Conservation (phyloP, 1,140 invertebrate species). For the Palaemon carinicauda region DNA sequence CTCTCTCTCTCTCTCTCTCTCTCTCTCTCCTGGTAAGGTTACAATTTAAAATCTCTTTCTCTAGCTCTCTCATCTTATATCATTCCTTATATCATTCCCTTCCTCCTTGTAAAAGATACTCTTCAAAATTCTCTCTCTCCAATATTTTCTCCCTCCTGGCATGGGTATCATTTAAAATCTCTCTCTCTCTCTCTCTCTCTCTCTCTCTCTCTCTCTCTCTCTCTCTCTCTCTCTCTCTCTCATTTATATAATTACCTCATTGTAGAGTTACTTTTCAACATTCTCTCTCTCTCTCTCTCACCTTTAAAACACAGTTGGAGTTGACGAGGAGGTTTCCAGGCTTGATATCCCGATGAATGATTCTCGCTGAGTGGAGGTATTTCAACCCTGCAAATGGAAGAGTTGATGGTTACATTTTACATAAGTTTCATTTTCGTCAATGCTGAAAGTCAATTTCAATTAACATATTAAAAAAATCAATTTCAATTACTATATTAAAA, state of each 20-base stretch:
- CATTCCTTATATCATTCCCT: not conserved
- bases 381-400: slow-evolving; percentile 79
- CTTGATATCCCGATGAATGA: slow-evolving; percentile 98
- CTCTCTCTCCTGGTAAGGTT: not conserved
- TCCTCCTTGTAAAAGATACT: too few relatives aligned
- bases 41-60: not conserved
- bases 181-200: too few relatives aligned
- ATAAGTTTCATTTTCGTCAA: too few relatives aligned
- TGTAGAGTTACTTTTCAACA: too few relatives aligned
- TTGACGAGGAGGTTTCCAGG: slow-evolving; percentile 99
- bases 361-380: slow-evolving; percentile 96
- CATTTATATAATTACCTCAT: too few relatives aligned
- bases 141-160: too few relatives aligned
- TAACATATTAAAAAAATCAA: too few relatives aligned
- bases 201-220: slow-evolving; percentile 53
- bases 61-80: not conserved
- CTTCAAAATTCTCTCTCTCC: too few relatives aligned
- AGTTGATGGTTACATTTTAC: not conserved
- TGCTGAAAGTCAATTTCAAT: not conserved
- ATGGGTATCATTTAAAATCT: too few relatives aligned
- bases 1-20: not conserved
- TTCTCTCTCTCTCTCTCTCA: slow-evolving; percentile 63
- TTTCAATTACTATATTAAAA: too few relatives aligned
- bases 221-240: slow-evolving; percentile 53
- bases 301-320: slow-evolving; percentile 97